Percentiles rank a stretch among this genome's conserved stretches.
Evolutionary conservation across 30 jellyfish, hydroid and myxozoan genomes (phyloP).

Genomic region (Catostylus mosaicus): DNA sequence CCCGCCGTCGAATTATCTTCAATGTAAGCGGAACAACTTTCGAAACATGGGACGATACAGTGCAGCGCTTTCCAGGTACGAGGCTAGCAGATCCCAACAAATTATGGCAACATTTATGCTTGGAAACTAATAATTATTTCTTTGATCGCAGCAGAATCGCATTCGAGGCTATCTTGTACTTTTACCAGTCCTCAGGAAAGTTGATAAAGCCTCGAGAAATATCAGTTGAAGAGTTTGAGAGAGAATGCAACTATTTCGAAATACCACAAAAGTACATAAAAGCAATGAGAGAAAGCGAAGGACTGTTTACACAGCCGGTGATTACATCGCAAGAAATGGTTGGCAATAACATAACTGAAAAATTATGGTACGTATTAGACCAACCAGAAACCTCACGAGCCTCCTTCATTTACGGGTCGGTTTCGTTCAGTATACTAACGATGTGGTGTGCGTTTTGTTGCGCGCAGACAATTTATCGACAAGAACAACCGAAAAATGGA

Average conservation of each 20-base stretch:
- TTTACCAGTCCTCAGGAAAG: constrained; percentile 78
- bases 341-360: constrained; percentile 12
- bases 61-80: constrained; percentile 75
- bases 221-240: constrained; percentile 62
- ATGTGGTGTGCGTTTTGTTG: constrained; percentile 46
- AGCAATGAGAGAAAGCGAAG: constrained; percentile 58
- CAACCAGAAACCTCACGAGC: constrained; percentile 24
- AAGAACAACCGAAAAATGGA: constrained; percentile 12
- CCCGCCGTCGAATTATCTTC: constrained; percentile 49
- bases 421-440: constrained; percentile 20
- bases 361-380: constrained; percentile 47
- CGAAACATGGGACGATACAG: constrained; percentile 76
- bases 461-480: constrained; percentile 37
- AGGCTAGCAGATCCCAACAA: constrained; percentile 56
- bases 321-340: not conserved
- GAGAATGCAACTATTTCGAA: constrained; percentile 64
- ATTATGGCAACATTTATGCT: constrained; percentile 29
- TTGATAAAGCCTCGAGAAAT: constrained; percentile 69
- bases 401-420: constrained; percentile 20
- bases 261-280: constrained; percentile 59
- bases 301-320: constrained; percentile 1
- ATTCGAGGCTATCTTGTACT: constrained; percentile 73
- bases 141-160: constrained; percentile 74
- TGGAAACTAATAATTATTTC: constrained; percentile 17
- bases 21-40: constrained; percentile 79